Evolutionary conservation across 2,888 invertebrate species (phyloP).

Genomic region (Eurytoma californica): DNA sequence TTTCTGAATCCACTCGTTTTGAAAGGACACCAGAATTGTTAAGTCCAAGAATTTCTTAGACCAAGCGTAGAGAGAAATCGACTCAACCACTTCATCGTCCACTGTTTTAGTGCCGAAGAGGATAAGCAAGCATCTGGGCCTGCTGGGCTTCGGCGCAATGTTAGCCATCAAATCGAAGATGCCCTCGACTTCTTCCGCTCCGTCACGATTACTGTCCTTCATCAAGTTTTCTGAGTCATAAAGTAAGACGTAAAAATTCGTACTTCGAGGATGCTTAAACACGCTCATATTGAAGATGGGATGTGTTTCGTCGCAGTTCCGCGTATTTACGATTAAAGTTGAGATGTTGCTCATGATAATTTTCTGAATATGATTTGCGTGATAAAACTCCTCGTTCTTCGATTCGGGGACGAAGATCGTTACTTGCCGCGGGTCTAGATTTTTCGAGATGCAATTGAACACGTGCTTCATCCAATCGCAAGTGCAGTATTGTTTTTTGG

Average conservation of each 20-base stretch:
- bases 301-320: not conserved
- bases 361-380: not conserved
- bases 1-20: not conserved
- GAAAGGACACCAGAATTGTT: not conserved
- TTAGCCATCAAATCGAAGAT: constrained; percentile 10
- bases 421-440: not conserved
- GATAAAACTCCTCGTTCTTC: not conserved
- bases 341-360: not conserved
- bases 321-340: not conserved
- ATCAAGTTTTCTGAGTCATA: not conserved
- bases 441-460: not conserved
- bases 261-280: not conserved
- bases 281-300: not conserved
- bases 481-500: not conserved
- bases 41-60: constrained; percentile 21
- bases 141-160: not conserved
- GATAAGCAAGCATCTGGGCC: constrained; percentile 14
- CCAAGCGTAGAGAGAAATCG: constrained; percentile 1
- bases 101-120: not conserved
- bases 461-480: constrained; percentile 13
- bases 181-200: not conserved
- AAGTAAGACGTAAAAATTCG: constrained; percentile 7
- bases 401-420: constrained; percentile 7
- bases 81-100: not conserved
- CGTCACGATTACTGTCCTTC: not conserved